Evolutionary conservation across 2,113 vertebrate genomes (phyloP).

Genomic region (Cololabis saira): DNA sequence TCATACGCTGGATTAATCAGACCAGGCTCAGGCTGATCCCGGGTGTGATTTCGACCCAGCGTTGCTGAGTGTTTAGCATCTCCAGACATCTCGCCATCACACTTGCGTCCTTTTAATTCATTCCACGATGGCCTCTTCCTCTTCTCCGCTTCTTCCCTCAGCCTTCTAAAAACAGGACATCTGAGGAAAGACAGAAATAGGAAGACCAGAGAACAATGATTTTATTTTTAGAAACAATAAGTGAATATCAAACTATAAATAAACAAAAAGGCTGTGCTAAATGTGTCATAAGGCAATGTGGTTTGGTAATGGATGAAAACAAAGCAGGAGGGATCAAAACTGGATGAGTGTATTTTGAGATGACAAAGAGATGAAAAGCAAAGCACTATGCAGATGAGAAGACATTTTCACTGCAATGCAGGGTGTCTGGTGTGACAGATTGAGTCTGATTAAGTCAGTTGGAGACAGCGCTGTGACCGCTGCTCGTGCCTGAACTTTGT

Average conservation of each 20-base stretch:
- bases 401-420: constrained; percentile 68
- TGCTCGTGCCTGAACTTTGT: constrained; percentile 71
- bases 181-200: constrained; percentile 64
- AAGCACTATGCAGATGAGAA: constrained; percentile 50
- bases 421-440: constrained; percentile 43
- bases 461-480: constrained; percentile 29
- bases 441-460: constrained; percentile 50
- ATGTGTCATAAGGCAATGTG: background rate
- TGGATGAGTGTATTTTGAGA: background rate
- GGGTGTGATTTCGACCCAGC: constrained; percentile 44
- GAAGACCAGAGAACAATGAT: constrained; percentile 2
- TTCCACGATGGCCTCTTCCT: constrained; percentile 83
- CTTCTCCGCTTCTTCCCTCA: constrained; percentile 83
- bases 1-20: constrained; percentile 91
- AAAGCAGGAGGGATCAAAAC: background rate
- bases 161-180: constrained; percentile 87
- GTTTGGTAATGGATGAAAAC: background rate
- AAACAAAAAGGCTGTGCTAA: constrained; percentile 1
- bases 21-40: constrained; percentile 83
- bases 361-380: constrained; percentile 6
- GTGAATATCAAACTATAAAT: background rate
- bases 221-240: constrained; percentile 11
- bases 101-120: constrained; percentile 80
- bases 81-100: constrained; percentile 73
- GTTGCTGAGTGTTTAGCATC: constrained; percentile 73